A percentile compares a stretch with the other conserved stretches of the same genome.
Conservation (phyloP, 2,797 vertebrate species). For the Lacerta agilis region DNA sequence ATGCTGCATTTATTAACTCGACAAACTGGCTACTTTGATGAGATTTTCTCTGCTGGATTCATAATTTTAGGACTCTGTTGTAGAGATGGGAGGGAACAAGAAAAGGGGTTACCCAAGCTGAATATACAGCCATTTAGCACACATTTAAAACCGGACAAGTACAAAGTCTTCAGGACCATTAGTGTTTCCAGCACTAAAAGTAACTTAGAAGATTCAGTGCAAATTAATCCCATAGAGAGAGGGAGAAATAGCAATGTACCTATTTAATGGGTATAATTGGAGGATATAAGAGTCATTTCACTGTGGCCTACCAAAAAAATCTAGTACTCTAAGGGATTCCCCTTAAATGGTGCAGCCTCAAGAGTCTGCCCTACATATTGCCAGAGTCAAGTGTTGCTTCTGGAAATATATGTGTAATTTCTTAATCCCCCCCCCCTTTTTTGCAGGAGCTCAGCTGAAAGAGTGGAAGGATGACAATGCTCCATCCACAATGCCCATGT, state of each 20-base stretch:
- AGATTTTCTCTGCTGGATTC: not conserved
- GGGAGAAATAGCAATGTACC: not conserved
- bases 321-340: slow-evolving; percentile 7
- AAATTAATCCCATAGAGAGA: not conserved
- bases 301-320: slow-evolving; percentile 4
- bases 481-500: not conserved
- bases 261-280: not conserved
- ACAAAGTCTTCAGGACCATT: slow-evolving; percentile 7
- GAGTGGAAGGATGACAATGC: not conserved
- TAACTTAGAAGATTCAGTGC: not conserved
- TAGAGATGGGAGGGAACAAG: too few relatives aligned
- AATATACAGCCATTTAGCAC: not conserved
- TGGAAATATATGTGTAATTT: not conserved
- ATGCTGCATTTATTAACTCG: not conserved
- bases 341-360: not conserved
- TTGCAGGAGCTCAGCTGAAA: not conserved
- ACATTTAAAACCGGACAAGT: not conserved
- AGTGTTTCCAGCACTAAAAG: not conserved
- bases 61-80: not conserved
- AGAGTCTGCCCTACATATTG: slow-evolving; percentile 9
- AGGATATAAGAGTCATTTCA: not conserved
- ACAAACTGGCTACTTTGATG: not conserved
- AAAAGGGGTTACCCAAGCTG: not conserved
- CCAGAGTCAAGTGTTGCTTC: not conserved
- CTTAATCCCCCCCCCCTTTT: not conserved